Evolutionary conservation across 2,888 invertebrate genomes (phyloP), one percentile per base, ranked within the genome.

Genomic region (Pachydiplax longipennis): DNA sequence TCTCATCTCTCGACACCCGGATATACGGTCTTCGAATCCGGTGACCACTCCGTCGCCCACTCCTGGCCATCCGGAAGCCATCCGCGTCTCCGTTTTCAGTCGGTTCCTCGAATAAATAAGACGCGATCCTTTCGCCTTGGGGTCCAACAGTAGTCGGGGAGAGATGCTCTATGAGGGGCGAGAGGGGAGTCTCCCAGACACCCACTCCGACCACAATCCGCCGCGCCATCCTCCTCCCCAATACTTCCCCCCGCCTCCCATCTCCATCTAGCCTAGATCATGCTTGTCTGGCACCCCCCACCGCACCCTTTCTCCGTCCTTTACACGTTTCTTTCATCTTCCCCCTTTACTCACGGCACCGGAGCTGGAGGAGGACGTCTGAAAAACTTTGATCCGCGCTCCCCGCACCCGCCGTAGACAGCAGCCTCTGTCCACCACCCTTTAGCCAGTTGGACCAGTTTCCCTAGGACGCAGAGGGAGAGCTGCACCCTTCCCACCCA

Each of bases 391-490:
- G 83, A 83, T 61, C 83, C 83, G 58, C 58, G 58, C 83, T 35
- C 83, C 18, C 15, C 61, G 61, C 87, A 31, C 61, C 87, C 61
- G 87, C 83, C 58, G 12, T 31, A 35, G 83, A n/a, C 48, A 44
- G 44, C 13, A 83, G 12, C 37, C 87, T 87, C 61, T 58, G 18
- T 58, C 61, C n/a, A 31, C 53, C 58, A 58, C 83, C 82, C 58
- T 83, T 83, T 83, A 87, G 87, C 87, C 87, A 65, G 87, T 87
- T 87, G 87, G 87, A 87, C 87, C 87, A 87, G 87, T 87, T 87
- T 87, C 65, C 87, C 58, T 58, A 61, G 87, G 87, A 40, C 3
- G 37, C 65, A 37, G n/a, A 25, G 83, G 35, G 83, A 31, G 25
- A 25, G 25, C 37, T 53, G 53, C 35, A 35, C 18, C 58, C 83